Conservation (phyloP, 2,113 vertebrate species). For the Silurus glanis region DNA sequence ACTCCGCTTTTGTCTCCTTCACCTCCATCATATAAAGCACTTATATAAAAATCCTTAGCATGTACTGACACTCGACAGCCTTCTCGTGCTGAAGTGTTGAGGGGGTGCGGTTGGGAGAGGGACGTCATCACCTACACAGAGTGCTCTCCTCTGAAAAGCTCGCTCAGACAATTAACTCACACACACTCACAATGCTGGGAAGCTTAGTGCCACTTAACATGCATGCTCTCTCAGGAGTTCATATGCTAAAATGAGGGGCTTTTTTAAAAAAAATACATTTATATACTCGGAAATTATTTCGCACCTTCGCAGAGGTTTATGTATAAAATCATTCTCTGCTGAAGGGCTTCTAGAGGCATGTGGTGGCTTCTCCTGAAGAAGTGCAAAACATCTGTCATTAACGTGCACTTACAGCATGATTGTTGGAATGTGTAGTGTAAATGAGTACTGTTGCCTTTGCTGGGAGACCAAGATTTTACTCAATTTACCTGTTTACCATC, state of each 20-base stretch:
- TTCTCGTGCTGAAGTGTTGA: neutral
- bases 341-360: constrained; percentile 15
- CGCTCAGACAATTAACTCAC: constrained; percentile 27
- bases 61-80: neutral
- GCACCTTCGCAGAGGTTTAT: neutral
- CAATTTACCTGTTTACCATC: neutral
- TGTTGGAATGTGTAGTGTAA: neutral
- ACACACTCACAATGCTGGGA: neutral
- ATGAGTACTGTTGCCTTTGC: neutral
- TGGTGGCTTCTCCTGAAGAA: constrained; percentile 1
- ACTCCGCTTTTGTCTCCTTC: neutral
- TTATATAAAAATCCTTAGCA: constrained; percentile 15
- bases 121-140: neutral
- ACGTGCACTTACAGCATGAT: neutral
- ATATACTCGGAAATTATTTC: constrained; percentile 5
- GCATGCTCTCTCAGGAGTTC: constrained; percentile 12
- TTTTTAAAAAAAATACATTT: constrained; percentile 12
- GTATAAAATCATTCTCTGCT: neutral
- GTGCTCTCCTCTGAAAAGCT: constrained; percentile 21
- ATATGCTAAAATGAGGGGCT: neutral
- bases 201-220: constrained; percentile 31
- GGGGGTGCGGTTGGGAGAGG: neutral
- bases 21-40: constrained; percentile 20
- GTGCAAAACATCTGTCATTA: constrained; percentile 1
- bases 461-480: neutral